These are phyloP conservation scores for Falco rusticolus DNA, from an alignment of 2,797 vertebrate species.

Conservation along the genomic window DNA sequence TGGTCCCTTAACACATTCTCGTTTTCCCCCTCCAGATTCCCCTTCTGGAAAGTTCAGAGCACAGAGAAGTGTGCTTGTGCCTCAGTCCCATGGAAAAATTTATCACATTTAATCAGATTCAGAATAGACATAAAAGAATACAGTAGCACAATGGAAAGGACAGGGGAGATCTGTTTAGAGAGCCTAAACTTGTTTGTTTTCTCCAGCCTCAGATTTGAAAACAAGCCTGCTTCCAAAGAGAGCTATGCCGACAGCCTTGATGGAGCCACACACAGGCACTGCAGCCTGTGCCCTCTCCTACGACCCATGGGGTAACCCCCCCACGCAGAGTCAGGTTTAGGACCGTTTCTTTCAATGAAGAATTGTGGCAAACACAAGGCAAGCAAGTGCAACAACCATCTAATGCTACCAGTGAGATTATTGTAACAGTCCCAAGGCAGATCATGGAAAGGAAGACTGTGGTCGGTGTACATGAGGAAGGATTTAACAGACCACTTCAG, in stretches of 20 bases:
- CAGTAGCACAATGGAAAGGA: neutral
- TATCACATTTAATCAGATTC: neutral
- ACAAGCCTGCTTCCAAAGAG: neutral
- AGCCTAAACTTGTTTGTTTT: neutral
- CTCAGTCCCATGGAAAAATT: neutral
- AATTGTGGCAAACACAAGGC: neutral
- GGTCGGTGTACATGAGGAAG: neutral
- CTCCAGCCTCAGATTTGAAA: neutral
- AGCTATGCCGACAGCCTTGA: neutral
- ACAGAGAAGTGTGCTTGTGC: neutral
- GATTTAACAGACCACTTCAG: neutral
- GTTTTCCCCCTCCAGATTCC: neutral
- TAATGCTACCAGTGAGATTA: neutral
- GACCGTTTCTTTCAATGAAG: neutral
- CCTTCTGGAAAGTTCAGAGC: neutral
- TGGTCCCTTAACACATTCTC: neutral
- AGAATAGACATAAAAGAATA: neutral
- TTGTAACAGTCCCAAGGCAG: neutral
- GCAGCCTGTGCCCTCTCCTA: neutral
- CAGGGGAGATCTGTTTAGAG: neutral
- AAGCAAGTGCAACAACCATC: neutral
- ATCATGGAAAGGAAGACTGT: neutral
- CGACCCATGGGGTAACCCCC: accelerated
- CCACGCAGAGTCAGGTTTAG: neutral
- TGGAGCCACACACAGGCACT: neutral